Conservation (phyloP, 2,113 vertebrate genomes). For the Eulacestoma nigropectus region DNA sequence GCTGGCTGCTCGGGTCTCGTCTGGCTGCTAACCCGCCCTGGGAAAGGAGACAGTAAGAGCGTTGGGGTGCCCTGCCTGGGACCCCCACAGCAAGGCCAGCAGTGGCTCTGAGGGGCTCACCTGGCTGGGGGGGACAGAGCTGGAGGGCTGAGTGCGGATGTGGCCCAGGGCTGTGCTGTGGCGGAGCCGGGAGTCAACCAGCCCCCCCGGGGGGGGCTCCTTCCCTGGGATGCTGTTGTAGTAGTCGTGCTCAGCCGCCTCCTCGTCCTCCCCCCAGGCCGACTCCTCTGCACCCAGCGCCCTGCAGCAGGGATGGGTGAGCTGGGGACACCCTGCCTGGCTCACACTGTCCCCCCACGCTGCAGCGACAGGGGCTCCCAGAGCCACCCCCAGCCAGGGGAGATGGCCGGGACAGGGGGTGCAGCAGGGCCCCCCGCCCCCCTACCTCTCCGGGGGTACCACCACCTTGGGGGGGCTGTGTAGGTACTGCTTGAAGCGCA, state of each 20-base stretch:
- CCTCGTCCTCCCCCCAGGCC: constrained; percentile 85
- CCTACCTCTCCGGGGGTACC: constrained; percentile 74
- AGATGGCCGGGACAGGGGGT: fast-evolving
- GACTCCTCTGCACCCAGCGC: constrained; percentile 76
- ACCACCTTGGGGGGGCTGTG: constrained; percentile 89
- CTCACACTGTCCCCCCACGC: not conserved
- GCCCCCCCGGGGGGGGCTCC: constrained; percentile 86
- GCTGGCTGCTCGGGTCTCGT: constrained; percentile 66
- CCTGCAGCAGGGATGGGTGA: constrained; percentile 42
- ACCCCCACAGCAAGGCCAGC: not conserved
- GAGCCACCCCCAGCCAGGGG: not conserved
- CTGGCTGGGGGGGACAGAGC: not conserved
- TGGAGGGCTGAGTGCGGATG: constrained; percentile 68
- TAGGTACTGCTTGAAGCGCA: constrained; percentile 95
- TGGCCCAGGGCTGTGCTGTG: constrained; percentile 43
- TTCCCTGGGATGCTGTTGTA: constrained; percentile 98
- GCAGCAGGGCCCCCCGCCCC: fast-evolving
- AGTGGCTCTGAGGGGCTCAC: constrained; percentile 7
- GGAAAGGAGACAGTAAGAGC: not conserved
- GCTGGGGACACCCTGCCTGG: not conserved
- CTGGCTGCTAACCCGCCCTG: constrained; percentile 72
- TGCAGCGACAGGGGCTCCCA: not conserved
- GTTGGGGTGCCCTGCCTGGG: fast-evolving
- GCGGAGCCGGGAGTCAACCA: constrained; percentile 86
- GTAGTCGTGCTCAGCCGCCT: constrained; percentile 82